phyloP scores from a whole-genome alignment of 2,113 vertebrate genomes.

The Psittacula cyanocephala region DNA sequence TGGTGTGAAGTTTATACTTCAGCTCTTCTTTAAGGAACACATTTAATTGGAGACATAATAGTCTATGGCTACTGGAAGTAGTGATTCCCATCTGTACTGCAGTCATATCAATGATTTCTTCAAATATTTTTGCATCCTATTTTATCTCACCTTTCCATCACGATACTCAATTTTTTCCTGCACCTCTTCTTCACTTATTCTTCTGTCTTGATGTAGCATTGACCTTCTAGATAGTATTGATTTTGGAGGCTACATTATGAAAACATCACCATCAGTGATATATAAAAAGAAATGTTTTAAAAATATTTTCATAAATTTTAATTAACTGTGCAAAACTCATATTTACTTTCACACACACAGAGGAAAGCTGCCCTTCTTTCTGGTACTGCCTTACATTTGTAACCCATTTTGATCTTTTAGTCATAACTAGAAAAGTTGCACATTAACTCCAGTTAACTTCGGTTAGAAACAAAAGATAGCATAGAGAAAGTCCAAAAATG shows the following conservation, averaged over 20 bases:
- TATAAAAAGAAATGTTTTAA: not conserved
- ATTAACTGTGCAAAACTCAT: not conserved
- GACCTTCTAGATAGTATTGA: constrained; percentile 11
- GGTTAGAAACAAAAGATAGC: not conserved
- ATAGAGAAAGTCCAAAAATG: not conserved
- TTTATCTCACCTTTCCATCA: constrained; percentile 71
- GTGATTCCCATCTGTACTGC: not conserved
- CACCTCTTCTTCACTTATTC: constrained; percentile 19
- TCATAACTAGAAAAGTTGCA: not conserved
- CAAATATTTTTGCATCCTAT: not conserved
- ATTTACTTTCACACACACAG: not conserved
- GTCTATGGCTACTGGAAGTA: not conserved
- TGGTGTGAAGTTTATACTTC: not conserved
- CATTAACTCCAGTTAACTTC: not conserved
- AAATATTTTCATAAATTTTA: not conserved
- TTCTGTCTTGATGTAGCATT: not conserved
- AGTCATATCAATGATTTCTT: not conserved
- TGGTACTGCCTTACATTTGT: not conserved
- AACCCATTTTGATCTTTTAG: not conserved
- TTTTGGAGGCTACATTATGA: not conserved
- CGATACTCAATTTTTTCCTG: constrained; percentile 63
- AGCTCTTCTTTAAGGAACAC: not conserved
- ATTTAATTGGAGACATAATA: not conserved
- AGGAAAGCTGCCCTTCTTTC: not conserved
- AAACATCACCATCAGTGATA: not conserved